A percentile compares a stretch with the other conserved stretches of the same genome.
Evolutionary conservation across 2,113 vertebrate genomes (phyloP).

Genomic region (Leptobrachium ailaonicum): DNA sequence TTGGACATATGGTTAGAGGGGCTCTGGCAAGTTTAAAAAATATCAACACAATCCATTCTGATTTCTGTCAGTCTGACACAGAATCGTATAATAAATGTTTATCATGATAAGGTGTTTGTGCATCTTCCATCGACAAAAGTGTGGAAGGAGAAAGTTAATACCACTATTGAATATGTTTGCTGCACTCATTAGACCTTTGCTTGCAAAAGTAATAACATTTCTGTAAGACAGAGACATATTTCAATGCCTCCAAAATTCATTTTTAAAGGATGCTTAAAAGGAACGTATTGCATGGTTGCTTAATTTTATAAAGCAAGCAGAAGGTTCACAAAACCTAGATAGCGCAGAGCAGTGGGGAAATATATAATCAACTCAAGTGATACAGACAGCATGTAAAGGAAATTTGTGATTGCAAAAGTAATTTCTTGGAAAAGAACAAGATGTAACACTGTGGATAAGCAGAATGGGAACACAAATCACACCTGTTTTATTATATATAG

Average conservation of each 20-base stretch:
- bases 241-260: conserved; percentile 17
- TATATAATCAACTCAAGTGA: conserved; percentile 43
- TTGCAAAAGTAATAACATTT: conserved; percentile 22
- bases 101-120: too few species aligned
- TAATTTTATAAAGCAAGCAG: conserved; percentile 29
- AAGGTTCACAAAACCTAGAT: conserved; percentile 10
- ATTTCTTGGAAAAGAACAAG: conserved; percentile 30
- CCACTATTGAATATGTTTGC: conserved; percentile 1
- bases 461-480: conserved; percentile 9
- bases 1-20: too few species aligned
- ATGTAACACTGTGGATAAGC: conserved; percentile 34
- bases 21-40: too few species aligned
- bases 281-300: conserved; percentile 10
- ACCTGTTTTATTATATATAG: conserved; percentile 25
- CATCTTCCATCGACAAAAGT: too few species aligned
- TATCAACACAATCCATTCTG: too few species aligned
- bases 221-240: conserved; percentile 6
- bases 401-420: conserved; percentile 30
- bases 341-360: conserved; percentile 31
- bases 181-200: not conserved
- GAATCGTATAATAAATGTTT: too few species aligned
- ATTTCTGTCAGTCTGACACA: too few species aligned
- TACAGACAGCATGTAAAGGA: conserved; percentile 25
- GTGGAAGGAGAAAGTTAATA: too few species aligned
- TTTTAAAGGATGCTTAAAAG: conserved; percentile 20